Evolutionary conservation across 2,888 invertebrate genomes (phyloP).

Genomic region (Clitarchus hookeri): DNA sequence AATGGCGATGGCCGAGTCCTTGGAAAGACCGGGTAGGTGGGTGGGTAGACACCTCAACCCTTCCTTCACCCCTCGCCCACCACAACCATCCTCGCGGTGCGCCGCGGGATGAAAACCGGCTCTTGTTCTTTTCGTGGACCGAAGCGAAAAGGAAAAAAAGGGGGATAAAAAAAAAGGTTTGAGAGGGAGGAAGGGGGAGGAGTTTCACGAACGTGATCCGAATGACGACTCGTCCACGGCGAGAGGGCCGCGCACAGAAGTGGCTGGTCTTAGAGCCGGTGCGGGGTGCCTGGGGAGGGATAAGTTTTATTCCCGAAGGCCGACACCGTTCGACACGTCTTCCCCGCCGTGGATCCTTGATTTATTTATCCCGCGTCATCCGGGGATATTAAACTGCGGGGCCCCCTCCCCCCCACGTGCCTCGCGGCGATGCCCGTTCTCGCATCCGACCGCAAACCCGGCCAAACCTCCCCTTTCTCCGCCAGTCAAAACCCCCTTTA

Average conservation of each 20-base stretch:
- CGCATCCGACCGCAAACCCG: too few relatives aligned
- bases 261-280: not conserved
- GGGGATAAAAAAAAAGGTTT: not conserved
- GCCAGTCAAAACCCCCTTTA: not conserved
- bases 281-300: not conserved
- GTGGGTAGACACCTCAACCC: not conserved
- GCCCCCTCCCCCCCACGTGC: too few relatives aligned
- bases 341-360: not conserved
- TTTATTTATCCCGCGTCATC: constrained; percentile 6
- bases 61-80: not conserved
- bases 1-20: not conserved
- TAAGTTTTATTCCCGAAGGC: not conserved
- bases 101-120: constrained; percentile 18
- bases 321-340: too few relatives aligned
- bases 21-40: not conserved
- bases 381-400: not conserved
- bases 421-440: too few relatives aligned
- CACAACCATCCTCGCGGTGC: not conserved
- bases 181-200: not conserved
- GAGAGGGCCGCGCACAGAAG: not conserved
- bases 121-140: constrained; percentile 20
- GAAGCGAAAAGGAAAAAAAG: not conserved
- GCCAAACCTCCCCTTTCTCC: not conserved
- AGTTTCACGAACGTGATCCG: not conserved
- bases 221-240: not conserved